Percentiles rank a stretch among this genome's conserved stretches.
Evolutionary conservation across 2,888 invertebrate species (phyloP).

Genomic region (Nineta flava): DNA sequence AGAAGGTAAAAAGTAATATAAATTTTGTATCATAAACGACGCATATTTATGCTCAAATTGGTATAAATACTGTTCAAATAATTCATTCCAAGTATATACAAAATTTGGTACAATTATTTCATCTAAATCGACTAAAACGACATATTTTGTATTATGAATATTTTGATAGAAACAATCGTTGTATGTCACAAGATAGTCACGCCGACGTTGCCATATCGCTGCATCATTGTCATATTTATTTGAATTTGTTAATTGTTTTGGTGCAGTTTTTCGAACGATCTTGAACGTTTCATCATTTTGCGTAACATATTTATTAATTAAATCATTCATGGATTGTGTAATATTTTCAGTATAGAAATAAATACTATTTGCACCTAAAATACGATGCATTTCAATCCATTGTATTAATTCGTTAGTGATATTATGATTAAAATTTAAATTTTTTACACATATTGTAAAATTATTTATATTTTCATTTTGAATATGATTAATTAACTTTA

Average conservation of each 20-base stretch:
- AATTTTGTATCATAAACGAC: constrained; percentile 47
- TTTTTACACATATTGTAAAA: constrained; percentile 57
- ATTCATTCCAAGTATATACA: constrained; percentile 37
- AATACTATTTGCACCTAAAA: constrained; percentile 50
- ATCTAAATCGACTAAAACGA: constrained; percentile 56
- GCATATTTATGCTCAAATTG: constrained; percentile 24
- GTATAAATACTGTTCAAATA: constrained; percentile 31
- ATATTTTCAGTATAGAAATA: constrained; percentile 48
- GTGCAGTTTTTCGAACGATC: neutral
- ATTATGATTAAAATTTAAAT: constrained; percentile 46
- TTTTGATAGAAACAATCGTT: constrained; percentile 66
- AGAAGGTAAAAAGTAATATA: constrained; percentile 38
- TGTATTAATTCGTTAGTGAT: constrained; percentile 44
- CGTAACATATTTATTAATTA: constrained; percentile 38
- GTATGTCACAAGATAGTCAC: constrained; percentile 55
- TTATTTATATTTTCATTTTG: constrained; percentile 21
- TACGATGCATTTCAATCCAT: constrained; percentile 52
- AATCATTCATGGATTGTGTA: constrained; percentile 33
- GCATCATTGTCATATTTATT: neutral
- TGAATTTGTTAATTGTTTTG: constrained; percentile 1
- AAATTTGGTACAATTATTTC: constrained; percentile 53
- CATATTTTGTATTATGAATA: constrained; percentile 41
- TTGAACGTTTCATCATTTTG: constrained; percentile 6
- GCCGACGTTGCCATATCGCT: constrained; percentile 47
- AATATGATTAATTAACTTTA: constrained; percentile 18